Evolutionary conservation across 2,797 vertebrate genomes (phyloP).

Genomic region (Gallinago stenura): DNA sequence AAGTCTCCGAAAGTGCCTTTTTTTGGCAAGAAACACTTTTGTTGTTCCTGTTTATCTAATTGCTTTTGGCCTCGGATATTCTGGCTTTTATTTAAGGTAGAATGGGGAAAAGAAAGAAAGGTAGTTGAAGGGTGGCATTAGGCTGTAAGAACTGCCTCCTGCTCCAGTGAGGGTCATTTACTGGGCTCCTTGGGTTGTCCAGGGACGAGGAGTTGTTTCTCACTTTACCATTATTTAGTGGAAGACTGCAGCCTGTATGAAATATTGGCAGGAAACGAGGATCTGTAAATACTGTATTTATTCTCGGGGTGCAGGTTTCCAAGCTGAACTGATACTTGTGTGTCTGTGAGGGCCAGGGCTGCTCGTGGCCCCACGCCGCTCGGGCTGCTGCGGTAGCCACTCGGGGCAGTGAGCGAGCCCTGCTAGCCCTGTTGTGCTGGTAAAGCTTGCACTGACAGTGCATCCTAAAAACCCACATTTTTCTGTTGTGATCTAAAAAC

Average conservation of each 20-base stretch:
- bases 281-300: not conserved
- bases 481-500: not conserved
- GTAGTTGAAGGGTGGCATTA: not conserved
- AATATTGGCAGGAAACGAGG: no score
- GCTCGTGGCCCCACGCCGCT: not conserved
- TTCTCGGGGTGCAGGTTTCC: not conserved
- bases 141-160: not conserved
- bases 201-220: rapidly evolving
- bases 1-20: not conserved
- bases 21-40: not conserved
- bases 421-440: rapidly evolving
- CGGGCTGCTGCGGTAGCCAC: rapidly evolving
- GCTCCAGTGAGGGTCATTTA: not conserved
- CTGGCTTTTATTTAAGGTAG: not conserved
- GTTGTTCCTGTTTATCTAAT: not conserved
- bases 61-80: not conserved
- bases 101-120: not conserved
- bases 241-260: not conserved
- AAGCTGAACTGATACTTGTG: rapidly evolving
- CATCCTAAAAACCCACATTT: not conserved
- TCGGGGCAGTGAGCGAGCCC: rapidly evolving
- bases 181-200: not conserved
- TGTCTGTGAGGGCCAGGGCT: not conserved
- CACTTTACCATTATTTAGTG: not conserved
- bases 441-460: not conserved